Percentiles rank a stretch among this genome's conserved stretches.
These are phyloP conservation scores for Ostrea edulis DNA, from an alignment of 1,140 invertebrate species.

Conservation along the genomic window DNA sequence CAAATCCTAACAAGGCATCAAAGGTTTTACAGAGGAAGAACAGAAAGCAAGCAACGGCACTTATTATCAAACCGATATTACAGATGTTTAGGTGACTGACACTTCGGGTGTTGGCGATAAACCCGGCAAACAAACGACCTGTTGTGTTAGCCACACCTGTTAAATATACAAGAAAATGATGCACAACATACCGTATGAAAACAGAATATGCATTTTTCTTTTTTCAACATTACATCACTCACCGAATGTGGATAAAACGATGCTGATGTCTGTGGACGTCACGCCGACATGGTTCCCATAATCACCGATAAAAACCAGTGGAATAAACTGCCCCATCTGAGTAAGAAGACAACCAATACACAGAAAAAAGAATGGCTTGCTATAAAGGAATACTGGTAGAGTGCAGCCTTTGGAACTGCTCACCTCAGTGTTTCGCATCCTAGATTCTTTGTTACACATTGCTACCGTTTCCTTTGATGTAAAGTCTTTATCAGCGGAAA, in stretches of 20 bases:
- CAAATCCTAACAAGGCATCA: conserved; percentile 47
- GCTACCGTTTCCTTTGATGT: neutral
- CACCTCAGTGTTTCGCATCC: neutral
- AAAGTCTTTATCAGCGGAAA: neutral
- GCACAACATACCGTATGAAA: neutral
- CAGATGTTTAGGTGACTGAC: conserved; percentile 48
- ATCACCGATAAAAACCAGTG: conserved; percentile 56
- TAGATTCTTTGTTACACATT: neutral
- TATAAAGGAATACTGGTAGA: neutral
- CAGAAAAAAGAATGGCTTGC: conserved; percentile 41
- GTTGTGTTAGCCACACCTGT: conserved; percentile 57
- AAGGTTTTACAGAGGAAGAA: conserved; percentile 55
- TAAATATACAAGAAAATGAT: neutral
- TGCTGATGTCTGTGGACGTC: conserved; percentile 23
- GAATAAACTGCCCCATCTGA: conserved; percentile 62
- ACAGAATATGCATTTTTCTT: neutral
- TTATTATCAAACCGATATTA: conserved; percentile 45
- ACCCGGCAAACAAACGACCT: conserved; percentile 52
- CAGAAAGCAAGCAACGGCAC: conserved; percentile 50
- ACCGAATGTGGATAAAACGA: conserved; percentile 59
- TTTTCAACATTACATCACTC: neutral
- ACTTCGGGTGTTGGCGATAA: conserved; percentile 46
- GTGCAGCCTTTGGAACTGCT: neutral
- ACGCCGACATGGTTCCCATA: conserved; percentile 48
- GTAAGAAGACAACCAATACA: conserved; percentile 49